A percentile compares a stretch with the other conserved stretches of the same genome.
These are phyloP conservation scores for Lithodes maja DNA, from an alignment of 2,888 invertebrate genomes.

Conservation along the genomic window DNA sequence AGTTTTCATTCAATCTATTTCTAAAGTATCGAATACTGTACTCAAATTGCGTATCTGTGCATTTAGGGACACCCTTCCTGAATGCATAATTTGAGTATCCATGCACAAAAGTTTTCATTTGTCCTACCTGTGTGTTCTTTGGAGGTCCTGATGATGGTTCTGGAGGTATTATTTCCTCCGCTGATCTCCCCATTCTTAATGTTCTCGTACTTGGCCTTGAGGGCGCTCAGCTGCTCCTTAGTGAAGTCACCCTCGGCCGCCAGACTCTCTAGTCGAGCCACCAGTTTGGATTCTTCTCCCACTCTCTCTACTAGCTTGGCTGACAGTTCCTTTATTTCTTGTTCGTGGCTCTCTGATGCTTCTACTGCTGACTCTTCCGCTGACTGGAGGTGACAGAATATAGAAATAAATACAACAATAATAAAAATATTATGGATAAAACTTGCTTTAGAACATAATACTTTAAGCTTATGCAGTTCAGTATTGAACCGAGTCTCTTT, in stretches of 20 bases:
- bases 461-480: no score
- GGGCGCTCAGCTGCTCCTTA: constrained; percentile 76
- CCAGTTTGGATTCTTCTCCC: constrained; percentile 77
- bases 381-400: constrained; percentile 3
- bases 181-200: constrained; percentile 68
- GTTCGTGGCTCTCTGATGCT: constrained; percentile 73
- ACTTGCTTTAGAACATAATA: no score
- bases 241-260: constrained; percentile 76
- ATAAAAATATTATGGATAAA: no score
- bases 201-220: constrained; percentile 68
- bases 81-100: no score
- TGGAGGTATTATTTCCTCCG: background rate
- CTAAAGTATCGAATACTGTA: no score
- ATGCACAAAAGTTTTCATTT: no score
- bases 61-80: no score
- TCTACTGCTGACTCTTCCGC: constrained; percentile 71
- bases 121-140: background rate
- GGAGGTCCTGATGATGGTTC: background rate
- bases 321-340: constrained; percentile 73
- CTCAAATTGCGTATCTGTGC: no score
- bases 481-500: no score
- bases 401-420: no score
- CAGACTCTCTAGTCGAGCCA: constrained; percentile 77
- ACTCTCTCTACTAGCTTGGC: constrained; percentile 74
- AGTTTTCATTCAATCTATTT: no score